These are phyloP conservation scores for Linnaemya tessellans DNA, from an alignment of 2,888 invertebrate genomes.

Conservation along the genomic window DNA sequence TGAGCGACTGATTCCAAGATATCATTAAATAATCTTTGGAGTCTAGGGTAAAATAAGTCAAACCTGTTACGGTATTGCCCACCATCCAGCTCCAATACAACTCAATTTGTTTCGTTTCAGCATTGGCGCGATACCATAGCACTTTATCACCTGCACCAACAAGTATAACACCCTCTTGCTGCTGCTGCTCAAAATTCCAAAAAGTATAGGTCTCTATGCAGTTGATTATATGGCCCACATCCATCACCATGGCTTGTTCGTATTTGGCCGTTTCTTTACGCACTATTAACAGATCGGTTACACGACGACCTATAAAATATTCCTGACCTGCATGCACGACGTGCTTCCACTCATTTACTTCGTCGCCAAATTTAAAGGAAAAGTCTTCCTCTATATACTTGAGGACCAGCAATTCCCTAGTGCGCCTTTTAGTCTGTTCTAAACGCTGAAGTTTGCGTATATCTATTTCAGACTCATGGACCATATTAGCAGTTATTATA, in stretches of 20 bases:
- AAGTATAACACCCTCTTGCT: slow-evolving; percentile 77
- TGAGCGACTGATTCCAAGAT: slow-evolving; percentile 75
- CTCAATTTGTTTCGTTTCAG: slow-evolving; percentile 52
- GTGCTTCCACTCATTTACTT: slow-evolving; percentile 79
- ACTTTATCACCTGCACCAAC: slow-evolving; percentile 75
- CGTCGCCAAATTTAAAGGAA: slow-evolving; percentile 76
- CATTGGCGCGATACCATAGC: slow-evolving; percentile 77
- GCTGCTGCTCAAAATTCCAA: slow-evolving; percentile 76
- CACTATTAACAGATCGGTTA: slow-evolving; percentile 76
- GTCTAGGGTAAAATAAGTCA: slow-evolving; percentile 77
- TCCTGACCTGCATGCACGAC: slow-evolving; percentile 76
- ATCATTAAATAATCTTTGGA: slow-evolving; percentile 76
- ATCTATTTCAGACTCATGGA: slow-evolving; percentile 74
- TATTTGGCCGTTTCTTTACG: slow-evolving; percentile 73
- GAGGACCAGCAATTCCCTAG: slow-evolving; percentile 79
- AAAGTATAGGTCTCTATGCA: slow-evolving; percentile 76
- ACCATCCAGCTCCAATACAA: slow-evolving; percentile 79
- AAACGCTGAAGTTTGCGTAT: slow-evolving; percentile 77
- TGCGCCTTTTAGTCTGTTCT: slow-evolving; percentile 77
- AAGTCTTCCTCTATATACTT: slow-evolving; percentile 79
- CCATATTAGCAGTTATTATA: slow-evolving; percentile 34
- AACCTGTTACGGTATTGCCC: slow-evolving; percentile 73
- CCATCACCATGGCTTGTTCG: slow-evolving; percentile 66
- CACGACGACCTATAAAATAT: slow-evolving; percentile 79
- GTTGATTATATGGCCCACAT: slow-evolving; percentile 73